Percentiles rank a stretch among this genome's conserved stretches.
Conservation (phyloP, 2,113 vertebrate genomes). For the Eulacestoma nigropectus region DNA sequence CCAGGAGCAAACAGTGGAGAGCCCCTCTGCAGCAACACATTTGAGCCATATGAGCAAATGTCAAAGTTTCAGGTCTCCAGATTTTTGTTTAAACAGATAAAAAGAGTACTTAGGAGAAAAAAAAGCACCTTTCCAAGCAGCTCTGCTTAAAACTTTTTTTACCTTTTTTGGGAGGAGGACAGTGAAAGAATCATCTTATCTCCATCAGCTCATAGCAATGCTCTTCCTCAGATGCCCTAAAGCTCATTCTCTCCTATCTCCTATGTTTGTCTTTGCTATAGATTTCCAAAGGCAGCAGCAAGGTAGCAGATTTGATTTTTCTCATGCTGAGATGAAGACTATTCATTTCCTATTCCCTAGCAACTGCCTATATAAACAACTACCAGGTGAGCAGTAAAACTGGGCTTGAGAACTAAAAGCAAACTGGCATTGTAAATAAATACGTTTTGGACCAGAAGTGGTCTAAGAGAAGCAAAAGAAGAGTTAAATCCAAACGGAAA, state of each 20-base stretch:
- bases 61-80: background rate
- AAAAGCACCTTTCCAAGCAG: background rate
- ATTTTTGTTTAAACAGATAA: background rate
- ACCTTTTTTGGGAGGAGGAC: background rate
- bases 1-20: background rate
- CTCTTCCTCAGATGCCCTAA: background rate
- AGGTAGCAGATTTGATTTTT: background rate
- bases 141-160: background rate
- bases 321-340: background rate
- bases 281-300: background rate
- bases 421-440: background rate
- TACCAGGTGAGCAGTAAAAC: background rate
- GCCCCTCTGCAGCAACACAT: background rate
- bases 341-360: slow-evolving; percentile 19
- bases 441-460: background rate
- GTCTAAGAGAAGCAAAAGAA: background rate
- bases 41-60: background rate
- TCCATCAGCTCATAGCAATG: background rate
- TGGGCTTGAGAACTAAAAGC: background rate
- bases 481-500: background rate
- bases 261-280: background rate
- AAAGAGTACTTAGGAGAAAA: background rate
- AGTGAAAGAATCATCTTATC: background rate
- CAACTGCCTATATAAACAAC: background rate
- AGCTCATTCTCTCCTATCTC: background rate